Conservation (phyloP, 2,113 vertebrate species). For the Trochalopteron elliotii region DNA sequence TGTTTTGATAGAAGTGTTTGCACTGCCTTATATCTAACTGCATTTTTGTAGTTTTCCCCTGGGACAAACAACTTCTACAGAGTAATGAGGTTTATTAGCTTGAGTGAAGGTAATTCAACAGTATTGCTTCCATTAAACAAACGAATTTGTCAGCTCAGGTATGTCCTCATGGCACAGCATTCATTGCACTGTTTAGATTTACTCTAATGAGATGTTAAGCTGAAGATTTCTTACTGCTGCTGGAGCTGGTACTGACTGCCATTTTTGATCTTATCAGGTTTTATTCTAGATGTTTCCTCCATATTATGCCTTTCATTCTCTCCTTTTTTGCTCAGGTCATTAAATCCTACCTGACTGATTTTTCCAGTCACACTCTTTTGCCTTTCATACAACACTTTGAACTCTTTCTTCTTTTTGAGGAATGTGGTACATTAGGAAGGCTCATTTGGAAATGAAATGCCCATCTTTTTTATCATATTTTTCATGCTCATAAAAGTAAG, state of each 20-base stretch:
- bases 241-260: not conserved
- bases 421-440: not conserved
- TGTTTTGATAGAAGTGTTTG: not conserved
- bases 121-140: conserved; percentile 3
- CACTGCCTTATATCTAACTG: not conserved
- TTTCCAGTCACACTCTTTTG: not conserved
- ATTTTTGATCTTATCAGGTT: not conserved
- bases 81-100: not conserved
- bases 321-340: not conserved
- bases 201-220: not conserved
- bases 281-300: not conserved
- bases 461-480: not conserved
- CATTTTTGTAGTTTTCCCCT: not conserved
- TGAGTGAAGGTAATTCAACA: not conserved
- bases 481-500: not conserved
- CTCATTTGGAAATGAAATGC: not conserved
- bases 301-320: not conserved
- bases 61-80: not conserved
- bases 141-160: not conserved
- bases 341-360: not conserved
- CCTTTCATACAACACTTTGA: not conserved
- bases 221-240: not conserved
- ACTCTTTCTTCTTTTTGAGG: not conserved
- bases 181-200: not conserved
- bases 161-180: not conserved